Conservation (phyloP, 2,888 invertebrate genomes). For the Osedax frankpressi region DNA sequence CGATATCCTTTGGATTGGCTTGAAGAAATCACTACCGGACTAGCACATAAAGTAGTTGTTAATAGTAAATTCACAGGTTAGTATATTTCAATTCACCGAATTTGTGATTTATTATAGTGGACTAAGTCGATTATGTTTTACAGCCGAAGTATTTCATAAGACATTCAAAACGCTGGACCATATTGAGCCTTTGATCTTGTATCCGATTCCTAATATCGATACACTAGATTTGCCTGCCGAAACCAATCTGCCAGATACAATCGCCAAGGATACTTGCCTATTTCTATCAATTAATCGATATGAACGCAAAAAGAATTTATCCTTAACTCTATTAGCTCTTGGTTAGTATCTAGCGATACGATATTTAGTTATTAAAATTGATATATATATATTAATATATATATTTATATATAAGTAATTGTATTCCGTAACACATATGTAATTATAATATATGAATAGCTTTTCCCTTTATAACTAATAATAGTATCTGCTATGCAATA, state of each 20-base stretch:
- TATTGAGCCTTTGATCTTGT: conserved; percentile 66
- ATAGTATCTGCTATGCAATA: too few relatives aligned
- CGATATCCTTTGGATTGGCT: conserved; percentile 75
- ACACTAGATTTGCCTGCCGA: conserved; percentile 33
- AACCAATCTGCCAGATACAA: conserved; percentile 22
- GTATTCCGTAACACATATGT: too few relatives aligned
- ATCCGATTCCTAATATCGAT: conserved; percentile 77
- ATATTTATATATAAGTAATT: neutral
- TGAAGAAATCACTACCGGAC: conserved; percentile 71
- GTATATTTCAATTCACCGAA: conserved; percentile 9
- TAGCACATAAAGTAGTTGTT: conserved; percentile 78
- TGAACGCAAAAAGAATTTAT: conserved; percentile 89
- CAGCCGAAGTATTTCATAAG: conserved; percentile 64
- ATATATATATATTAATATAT: neutral
- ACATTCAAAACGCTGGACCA: conserved; percentile 63
- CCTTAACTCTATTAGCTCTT: conserved; percentile 68
- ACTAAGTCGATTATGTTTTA: neutral
- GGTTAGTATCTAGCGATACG: conserved; percentile 47
- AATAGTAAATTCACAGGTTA: conserved; percentile 83
- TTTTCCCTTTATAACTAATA: too few relatives aligned
- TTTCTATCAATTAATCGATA: conserved; percentile 91
- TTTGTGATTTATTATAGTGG: neutral
- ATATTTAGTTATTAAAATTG: neutral
- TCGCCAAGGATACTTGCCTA: conserved; percentile 44
- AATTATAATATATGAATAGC: too few relatives aligned